phyloP scores from a whole-genome alignment of 2,113 vertebrate genomes.

The Ovibos moschatus region DNA sequence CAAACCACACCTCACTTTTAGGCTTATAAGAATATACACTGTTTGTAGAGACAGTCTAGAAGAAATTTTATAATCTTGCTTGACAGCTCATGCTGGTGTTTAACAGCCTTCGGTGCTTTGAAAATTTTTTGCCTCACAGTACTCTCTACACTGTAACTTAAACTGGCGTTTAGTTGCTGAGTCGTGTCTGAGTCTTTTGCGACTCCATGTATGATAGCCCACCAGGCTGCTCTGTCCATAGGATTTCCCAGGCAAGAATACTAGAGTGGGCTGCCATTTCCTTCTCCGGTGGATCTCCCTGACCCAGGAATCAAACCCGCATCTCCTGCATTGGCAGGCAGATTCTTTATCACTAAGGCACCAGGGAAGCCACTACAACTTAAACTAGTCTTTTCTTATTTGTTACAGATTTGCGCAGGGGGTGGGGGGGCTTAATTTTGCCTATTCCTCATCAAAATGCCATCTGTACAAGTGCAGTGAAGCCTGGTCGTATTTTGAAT shows the following conservation, averaged over 20 bases:
- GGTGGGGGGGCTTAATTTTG: background rate
- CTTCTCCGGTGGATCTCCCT: background rate
- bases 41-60: background rate
- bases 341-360: background rate
- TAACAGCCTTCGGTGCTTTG: background rate
- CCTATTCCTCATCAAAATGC: background rate
- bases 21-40: background rate
- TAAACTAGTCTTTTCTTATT: background rate
- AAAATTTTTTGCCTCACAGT: background rate
- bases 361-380: background rate
- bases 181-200: background rate
- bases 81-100: background rate
- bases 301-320: background rate
- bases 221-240: background rate
- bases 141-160: background rate
- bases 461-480: background rate
- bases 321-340: background rate
- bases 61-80: background rate
- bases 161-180: background rate
- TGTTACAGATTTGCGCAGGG: background rate
- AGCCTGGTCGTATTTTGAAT: background rate
- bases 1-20: background rate
- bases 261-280: background rate
- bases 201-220: background rate
- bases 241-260: background rate